Evolutionary conservation across 2,888 invertebrate genomes (phyloP), one percentile per base, ranked within the genome.

Genomic region (Trichogramma dendrolimi): DNA sequence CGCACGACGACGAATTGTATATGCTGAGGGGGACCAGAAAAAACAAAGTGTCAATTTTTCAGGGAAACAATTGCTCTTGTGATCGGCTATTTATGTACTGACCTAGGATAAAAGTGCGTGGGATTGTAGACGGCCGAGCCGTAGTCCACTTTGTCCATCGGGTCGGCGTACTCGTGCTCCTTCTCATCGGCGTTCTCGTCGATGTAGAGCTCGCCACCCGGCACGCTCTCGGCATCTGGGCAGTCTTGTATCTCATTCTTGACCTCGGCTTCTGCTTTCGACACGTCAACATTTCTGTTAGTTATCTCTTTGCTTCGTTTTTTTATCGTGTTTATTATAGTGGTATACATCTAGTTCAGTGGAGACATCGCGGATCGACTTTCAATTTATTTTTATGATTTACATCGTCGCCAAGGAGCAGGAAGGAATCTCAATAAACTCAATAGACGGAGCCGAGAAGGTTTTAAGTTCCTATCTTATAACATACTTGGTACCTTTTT

Each of bases 221-320:
- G 75, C 6, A 79, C 76, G 65, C 73, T 77, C 42, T 79, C 79
- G 58, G 67, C 75, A 61, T 79, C 78, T n/a, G 78, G 70, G 60
- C 78, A 77, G 54, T 79, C 79, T 63, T 78, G 77, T 43, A 79
- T 73, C 66, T 79, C 79, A 67, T 79, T 79, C 62, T 79, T 79
- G 62, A 79, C 78, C 70, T 79, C 79, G 46, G 79, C 67, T 62
- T 77, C 78, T 78, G 61, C 6, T 27, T 27, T 48, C 8, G 11
- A 48, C 4, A 11, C 5, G 5, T 11, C 27, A 27, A 27, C 27
- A 27, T 27, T 27, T 27, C 27, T 27, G 2, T 27, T 27, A 27
- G 27, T 2, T 27, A 27, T 27, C 27, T 27, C 27, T 27, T 27
- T 27, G 27, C 27, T 27, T 2, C 27, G 27, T 27, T 27, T 27